A percentile compares a stretch with the other conserved stretches of the same genome.
Conservation (phyloP, 2,113 vertebrate species). For the Caranx ignobilis region DNA sequence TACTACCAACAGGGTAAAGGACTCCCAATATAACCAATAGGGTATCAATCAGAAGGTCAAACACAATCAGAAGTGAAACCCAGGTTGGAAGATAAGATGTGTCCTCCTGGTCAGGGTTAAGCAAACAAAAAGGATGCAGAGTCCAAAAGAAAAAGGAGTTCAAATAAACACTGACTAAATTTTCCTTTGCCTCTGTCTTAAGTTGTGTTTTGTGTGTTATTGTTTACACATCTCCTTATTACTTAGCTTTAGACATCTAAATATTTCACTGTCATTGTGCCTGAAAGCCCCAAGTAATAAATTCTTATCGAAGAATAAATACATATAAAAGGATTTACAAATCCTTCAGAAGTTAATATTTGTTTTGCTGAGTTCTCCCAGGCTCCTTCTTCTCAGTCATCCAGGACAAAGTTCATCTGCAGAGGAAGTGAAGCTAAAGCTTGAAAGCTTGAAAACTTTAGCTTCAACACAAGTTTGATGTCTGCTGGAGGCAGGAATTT, state of each 20-base stretch:
- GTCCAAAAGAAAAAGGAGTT: too few relatives aligned
- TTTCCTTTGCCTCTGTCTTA: neutral
- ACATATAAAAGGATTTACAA: neutral
- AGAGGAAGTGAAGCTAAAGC: too few relatives aligned
- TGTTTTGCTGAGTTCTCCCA: too few relatives aligned
- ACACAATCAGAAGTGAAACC: too few relatives aligned
- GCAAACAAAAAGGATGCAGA: too few relatives aligned
- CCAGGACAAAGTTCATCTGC: neutral
- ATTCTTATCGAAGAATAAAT: neutral
- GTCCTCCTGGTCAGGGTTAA: neutral
- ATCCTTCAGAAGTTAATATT: too few relatives aligned
- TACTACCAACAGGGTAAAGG: too few relatives aligned
- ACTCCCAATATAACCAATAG: too few relatives aligned
- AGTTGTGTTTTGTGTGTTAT: neutral
- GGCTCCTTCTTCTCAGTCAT: neutral
- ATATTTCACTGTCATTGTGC: neutral
- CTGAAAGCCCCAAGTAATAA: neutral
- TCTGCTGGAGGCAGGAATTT: neutral
- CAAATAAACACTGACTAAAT: neutral
- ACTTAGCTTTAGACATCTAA: neutral
- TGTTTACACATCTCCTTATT: neutral
- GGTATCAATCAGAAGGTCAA: too few relatives aligned
- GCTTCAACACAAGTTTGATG: neutral
- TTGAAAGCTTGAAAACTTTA: too few relatives aligned
- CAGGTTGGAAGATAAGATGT: neutral